Evolutionary conservation across 2,888 invertebrate genomes (phyloP).

Genomic region (Agriopis marginaria): DNA sequence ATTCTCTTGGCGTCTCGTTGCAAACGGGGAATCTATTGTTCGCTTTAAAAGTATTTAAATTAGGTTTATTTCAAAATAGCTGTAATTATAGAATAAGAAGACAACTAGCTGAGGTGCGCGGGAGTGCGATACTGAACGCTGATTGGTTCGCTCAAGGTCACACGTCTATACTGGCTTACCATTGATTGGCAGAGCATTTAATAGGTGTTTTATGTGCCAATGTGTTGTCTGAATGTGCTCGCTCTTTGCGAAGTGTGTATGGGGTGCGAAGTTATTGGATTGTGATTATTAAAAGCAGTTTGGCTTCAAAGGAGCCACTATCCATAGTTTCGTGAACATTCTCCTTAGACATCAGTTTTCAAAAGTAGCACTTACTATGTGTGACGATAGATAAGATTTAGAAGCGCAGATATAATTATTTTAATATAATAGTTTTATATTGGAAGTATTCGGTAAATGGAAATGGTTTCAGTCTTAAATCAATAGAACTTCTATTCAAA

Average conservation of each 20-base stretch:
- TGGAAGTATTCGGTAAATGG: conserved; percentile 48
- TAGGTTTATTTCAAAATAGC: too few relatives aligned
- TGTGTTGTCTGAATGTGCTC: too few relatives aligned
- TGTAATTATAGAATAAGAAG: too few relatives aligned
- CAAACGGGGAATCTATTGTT: too few relatives aligned
- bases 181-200: too few relatives aligned
- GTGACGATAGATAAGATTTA: conserved; percentile 14
- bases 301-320: not conserved
- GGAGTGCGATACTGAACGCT: too few relatives aligned
- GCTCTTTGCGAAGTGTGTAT: not conserved
- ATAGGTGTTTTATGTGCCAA: too few relatives aligned
- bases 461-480: conserved; percentile 59
- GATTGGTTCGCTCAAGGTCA: too few relatives aligned
- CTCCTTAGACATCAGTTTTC: not conserved
- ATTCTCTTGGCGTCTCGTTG: not conserved
- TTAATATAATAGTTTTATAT: conserved; percentile 47
- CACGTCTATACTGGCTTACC: too few relatives aligned
- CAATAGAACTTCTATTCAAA: conserved; percentile 29
- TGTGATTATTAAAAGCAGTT: not conserved
- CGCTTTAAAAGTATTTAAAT: too few relatives aligned
- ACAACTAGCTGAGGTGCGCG: too few relatives aligned
- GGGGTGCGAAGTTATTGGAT: not conserved
- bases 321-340: not conserved
- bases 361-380: conserved; percentile 7
- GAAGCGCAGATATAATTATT: conserved; percentile 40